Base-by-base conservation (phyloP, 2,888 invertebrate genomes). In the Entomobrya multifasciata region DNA sequence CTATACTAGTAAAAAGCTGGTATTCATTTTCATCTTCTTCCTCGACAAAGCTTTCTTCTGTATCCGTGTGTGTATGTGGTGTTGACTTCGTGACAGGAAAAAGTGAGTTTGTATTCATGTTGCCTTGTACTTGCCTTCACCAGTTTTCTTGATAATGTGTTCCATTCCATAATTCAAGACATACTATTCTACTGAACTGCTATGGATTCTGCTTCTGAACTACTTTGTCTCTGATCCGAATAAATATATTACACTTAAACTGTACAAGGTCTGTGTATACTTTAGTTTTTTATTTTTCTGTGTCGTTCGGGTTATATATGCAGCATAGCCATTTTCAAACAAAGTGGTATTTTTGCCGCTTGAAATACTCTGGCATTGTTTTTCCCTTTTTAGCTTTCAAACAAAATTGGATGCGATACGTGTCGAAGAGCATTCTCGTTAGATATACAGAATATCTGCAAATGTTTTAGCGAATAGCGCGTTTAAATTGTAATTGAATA, bases 21-120 rank as follows among this genome's bases (percentile, higher is more conserved):
- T 49, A 65, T 47, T 65, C 79, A 77, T 79, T 65, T n/a, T 65
- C 49, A 65, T 79, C 25, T 36, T 55, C 41, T 65, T n/a, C n/a
- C 10, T 47, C 47, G 13, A 13, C n/a, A 3, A 15, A 13, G 47
- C 47, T 47, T 2, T 47, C 47, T 47, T 1, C 4, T 47, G 2
- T 20, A 11, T 22, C 22, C 0, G 65, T 65, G 65, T 55, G 13
- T 67, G 41, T 15, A 17, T 17, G 15, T 55, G 80, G 36, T 55
- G 80, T 80, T 70, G 72, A 57, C 82, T 72, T 82, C 74, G 60
- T 82, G 72, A 80, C 80, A 70, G 80, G 52, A 80, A 52, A 70
- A 70, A 70, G 47, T 47, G 70, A 70, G 47, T n/a, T 47, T n/a
- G n/a, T n/a, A n/a, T n/a, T 44, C 70, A 47, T 47, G 70, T 70